Base-by-base conservation (phyloP, 53 echinoderm and acorn worm genomes). In the Temnopleurus reevesii region DNA sequence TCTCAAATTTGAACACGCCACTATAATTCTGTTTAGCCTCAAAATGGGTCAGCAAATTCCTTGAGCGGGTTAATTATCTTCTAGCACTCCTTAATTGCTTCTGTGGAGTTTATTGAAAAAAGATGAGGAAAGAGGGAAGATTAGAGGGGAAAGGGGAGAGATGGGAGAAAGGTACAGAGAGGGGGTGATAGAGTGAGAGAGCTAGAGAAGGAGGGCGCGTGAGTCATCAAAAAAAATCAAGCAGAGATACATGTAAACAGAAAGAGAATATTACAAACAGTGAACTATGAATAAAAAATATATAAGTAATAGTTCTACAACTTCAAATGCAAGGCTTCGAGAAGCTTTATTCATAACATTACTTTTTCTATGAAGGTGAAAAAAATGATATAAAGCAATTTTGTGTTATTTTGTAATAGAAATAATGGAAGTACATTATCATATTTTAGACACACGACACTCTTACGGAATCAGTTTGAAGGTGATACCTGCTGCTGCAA, bases 41-140 rank as follows among this genome's bases (percentile, higher is more conserved):
- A 56, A 71, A 71, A 63, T 2, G 71, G 71, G 21, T 41, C 2
- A 21, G 41, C 36, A 21, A 21, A 71, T 38, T 63, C 17, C 38
- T 71, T n/a, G 71, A 36, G 38, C 41, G 23, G 41, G 71, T 71
- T 71, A 71, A 71, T 71, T 71, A 71, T 71, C 71, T 71, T 71
- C 21, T 23, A 8, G 71, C 71, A 36, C n/a, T n/a, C 5, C 36
- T 71, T 71, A 71, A 71, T 71, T 71, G 23, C 71, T 71, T 71
- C 21, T 38, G n/a, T 36, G 71, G 36, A 71, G 36, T 21, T 41
- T 38, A n/a, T 38, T 71, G 18, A 41, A 63, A 71, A 71, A 41
- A 71, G n/a, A 23, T 56, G 21, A 55, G 56, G 56, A 55, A 23
- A 17, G 19, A 55, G 55, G 23, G 55, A 55, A 5, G 23, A n/a